Percentiles rank a stretch among this genome's conserved stretches.
Evolutionary conservation across 2,888 invertebrate species (phyloP).

Genomic region (Tinea trinotella): DNA sequence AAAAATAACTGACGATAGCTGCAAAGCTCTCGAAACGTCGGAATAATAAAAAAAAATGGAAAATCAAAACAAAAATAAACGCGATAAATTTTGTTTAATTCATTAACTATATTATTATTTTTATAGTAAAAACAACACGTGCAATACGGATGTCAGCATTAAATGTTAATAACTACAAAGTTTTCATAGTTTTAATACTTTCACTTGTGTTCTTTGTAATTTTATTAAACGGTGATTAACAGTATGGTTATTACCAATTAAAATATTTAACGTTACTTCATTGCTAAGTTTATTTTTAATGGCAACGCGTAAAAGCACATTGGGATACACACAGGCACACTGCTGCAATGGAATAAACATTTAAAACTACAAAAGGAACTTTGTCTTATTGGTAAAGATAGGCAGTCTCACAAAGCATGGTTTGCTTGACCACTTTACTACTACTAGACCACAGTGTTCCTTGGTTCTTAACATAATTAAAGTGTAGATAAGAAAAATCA

Average conservation of each 20-base stretch:
- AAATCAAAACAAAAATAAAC: too few species aligned
- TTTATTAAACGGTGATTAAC: conserved; percentile 1
- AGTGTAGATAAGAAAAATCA: too few species aligned
- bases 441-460: too few species aligned
- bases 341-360: neutral
- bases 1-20: too few species aligned
- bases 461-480: too few species aligned
- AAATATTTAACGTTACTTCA: conserved; percentile 3
- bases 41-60: too few species aligned
- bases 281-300: conserved; percentile 3
- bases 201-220: conserved; percentile 4
- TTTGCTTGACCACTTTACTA: too few species aligned
- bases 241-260: conserved; percentile 6
- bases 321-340: neutral
- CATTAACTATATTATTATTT: neutral
- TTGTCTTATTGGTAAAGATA: too few species aligned
- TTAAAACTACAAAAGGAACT: neutral
- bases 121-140: neutral
- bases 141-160: neutral
- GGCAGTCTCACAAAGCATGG: too few species aligned
- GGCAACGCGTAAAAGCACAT: neutral
- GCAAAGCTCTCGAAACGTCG: too few species aligned
- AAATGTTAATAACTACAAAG: conserved; percentile 8
- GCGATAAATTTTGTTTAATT: too few species aligned
- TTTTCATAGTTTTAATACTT: neutral